These are phyloP conservation scores for Maniola hyperantus DNA, from an alignment of 2,888 invertebrate genomes.

Conservation along the genomic window DNA sequence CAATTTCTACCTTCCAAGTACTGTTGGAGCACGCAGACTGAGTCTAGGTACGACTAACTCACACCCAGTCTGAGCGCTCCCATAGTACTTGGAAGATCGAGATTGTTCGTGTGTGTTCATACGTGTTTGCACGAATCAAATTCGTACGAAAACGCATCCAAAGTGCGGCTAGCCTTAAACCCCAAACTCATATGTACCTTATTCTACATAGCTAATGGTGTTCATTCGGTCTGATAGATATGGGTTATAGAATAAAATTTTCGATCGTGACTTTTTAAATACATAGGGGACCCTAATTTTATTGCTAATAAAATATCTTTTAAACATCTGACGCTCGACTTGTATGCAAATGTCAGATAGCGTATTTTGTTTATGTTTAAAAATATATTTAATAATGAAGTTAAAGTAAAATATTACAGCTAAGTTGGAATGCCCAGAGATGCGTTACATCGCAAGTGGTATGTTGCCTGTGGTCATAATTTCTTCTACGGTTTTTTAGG, in stretches of 20 bases:
- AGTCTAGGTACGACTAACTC: too few relatives aligned
- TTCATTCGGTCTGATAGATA: slow-evolving; percentile 10
- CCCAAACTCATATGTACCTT: slow-evolving; percentile 27
- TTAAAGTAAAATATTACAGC: neutral
- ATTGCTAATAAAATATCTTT: neutral
- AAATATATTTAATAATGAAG: neutral
- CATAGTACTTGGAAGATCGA: too few relatives aligned
- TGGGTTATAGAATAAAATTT: neutral
- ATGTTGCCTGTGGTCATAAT: neutral
- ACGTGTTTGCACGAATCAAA: too few relatives aligned
- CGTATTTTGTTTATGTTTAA: neutral
- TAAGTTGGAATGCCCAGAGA: neutral
- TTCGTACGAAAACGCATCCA: too few relatives aligned
- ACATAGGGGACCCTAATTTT: slow-evolving; percentile 16
- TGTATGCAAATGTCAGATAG: neutral
- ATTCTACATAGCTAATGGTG: slow-evolving; percentile 9
- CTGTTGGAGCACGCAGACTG: too few relatives aligned
- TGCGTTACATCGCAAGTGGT: neutral
- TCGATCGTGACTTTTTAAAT: slow-evolving; percentile 7
- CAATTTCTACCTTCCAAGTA: too few relatives aligned
- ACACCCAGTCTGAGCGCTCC: too few relatives aligned
- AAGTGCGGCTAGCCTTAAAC: slow-evolving; percentile 13
- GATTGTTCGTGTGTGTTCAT: too few relatives aligned
- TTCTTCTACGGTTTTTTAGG: neutral
- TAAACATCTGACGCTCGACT: neutral